Evolutionary conservation across 1,140 invertebrate genomes (phyloP).

Genomic region (Pomacea maculata): DNA sequence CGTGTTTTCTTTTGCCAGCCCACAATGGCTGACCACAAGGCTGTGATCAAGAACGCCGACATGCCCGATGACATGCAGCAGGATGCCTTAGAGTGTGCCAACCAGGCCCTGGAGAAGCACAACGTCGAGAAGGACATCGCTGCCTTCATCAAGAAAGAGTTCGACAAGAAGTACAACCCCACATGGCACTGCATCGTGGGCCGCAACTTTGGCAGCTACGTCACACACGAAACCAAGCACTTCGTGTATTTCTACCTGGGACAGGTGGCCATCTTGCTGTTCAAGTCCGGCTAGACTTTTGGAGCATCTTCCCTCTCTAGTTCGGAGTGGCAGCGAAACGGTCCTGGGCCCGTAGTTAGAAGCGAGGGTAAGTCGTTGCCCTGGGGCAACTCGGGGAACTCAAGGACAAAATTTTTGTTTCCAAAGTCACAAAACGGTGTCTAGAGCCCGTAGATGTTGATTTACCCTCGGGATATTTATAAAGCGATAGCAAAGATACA

Average conservation of each 20-base stretch:
- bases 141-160: constrained; percentile 95
- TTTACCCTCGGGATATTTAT: too few relatives aligned
- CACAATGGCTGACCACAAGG: constrained; percentile 92
- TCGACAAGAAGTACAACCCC: constrained; percentile 87
- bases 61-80: constrained; percentile 99
- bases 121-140: constrained; percentile 99
- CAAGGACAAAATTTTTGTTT: too few relatives aligned
- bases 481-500: too few relatives aligned
- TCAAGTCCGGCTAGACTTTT: constrained; percentile 69
- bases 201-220: constrained; percentile 93
- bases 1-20: constrained; percentile 2
- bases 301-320: neutral
- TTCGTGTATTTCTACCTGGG: constrained; percentile 80
- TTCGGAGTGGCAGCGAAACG: neutral
- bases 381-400: too few relatives aligned
- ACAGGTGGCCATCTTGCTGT: constrained; percentile 45
- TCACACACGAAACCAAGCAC: constrained; percentile 95
- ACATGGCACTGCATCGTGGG: constrained; percentile 95
- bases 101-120: constrained; percentile 97
- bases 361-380: neutral
- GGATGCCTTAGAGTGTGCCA: constrained; percentile 98
- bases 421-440: too few relatives aligned
- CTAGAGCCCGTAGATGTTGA: neutral
- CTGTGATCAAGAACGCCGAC: constrained; percentile 99
- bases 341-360: neutral